These are phyloP conservation scores for Podarcis cretensis DNA, from an alignment of 2,113 vertebrate genomes.

Conservation along the genomic window DNA sequence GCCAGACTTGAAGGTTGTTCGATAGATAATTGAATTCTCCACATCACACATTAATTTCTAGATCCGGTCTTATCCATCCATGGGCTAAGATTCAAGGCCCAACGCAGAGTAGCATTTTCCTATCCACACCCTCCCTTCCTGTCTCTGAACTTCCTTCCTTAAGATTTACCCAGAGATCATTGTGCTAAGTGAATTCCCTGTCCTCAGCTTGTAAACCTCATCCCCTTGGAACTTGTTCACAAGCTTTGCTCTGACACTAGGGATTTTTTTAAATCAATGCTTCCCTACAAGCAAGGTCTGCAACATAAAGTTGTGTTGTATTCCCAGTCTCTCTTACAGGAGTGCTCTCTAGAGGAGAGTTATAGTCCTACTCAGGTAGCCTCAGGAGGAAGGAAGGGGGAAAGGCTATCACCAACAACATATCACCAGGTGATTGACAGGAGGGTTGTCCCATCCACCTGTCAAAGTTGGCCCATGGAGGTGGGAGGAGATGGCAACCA, in stretches of 20 bases:
- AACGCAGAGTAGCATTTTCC: slow-evolving; percentile 73
- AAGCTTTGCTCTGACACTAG: background rate
- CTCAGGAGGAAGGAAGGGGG: background rate
- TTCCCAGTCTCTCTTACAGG: too few species aligned
- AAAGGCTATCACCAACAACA: too few species aligned
- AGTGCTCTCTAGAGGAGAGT: background rate
- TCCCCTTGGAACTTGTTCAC: background rate
- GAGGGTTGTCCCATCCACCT: too few species aligned
- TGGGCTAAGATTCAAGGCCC: slow-evolving; percentile 63
- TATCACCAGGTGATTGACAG: too few species aligned
- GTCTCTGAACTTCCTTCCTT: slow-evolving; percentile 77
- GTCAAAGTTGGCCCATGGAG: too few species aligned
- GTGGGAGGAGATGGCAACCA: too few species aligned
- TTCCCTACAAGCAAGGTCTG: fast-evolving
- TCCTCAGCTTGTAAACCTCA: slow-evolving; percentile 23
- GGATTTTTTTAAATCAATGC: slow-evolving; percentile 18
- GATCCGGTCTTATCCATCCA: slow-evolving; percentile 79
- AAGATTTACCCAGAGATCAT: slow-evolving; percentile 75
- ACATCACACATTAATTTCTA: slow-evolving; percentile 76
- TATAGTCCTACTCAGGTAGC: background rate
- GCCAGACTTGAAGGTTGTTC: slow-evolving; percentile 74
- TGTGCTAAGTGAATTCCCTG: slow-evolving; percentile 61
- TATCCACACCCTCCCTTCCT: slow-evolving; percentile 79
- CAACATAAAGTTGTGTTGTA: background rate
- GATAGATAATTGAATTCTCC: slow-evolving; percentile 77